Conservation (phyloP, 2,888 invertebrate species). For the Spicauda simplicius region DNA sequence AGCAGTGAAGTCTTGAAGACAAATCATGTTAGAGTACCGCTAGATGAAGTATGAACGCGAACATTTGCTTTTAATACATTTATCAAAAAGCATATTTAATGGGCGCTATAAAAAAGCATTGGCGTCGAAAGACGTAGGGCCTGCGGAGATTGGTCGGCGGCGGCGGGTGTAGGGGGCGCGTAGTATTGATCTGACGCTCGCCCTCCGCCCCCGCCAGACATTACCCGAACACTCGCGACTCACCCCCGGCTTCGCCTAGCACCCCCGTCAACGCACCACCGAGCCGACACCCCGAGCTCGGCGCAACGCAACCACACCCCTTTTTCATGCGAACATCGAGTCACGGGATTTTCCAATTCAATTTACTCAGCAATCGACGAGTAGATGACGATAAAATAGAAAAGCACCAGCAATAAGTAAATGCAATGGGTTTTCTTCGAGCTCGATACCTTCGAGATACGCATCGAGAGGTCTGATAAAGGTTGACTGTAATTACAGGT, state of each 20-base stretch:
- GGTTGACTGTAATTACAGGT: constrained; percentile 19
- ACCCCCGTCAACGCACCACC: constrained; percentile 57
- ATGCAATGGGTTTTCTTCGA: constrained; percentile 12
- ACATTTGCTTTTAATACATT: constrained; percentile 78
- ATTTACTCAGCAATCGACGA: constrained; percentile 68
- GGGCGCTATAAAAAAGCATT: constrained; percentile 80
- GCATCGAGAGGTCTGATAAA: constrained; percentile 17
- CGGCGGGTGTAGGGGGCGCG: constrained; percentile 59
- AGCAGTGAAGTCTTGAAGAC: constrained; percentile 26
- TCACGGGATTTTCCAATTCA: constrained; percentile 83
- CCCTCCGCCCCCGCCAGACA: constrained; percentile 66
- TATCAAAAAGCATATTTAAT: constrained; percentile 79
- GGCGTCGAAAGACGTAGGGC: constrained; percentile 83
- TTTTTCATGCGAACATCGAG: constrained; percentile 73
- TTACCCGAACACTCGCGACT: constrained; percentile 71
- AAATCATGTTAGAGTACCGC: constrained; percentile 48
- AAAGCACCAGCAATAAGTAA: constrained; percentile 16
- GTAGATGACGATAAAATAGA: constrained; percentile 42
- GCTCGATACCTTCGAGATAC: constrained; percentile 16
- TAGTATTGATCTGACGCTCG: constrained; percentile 52
- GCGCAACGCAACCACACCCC: constrained; percentile 79
- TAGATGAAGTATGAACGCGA: constrained; percentile 48
- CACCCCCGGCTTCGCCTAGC: constrained; percentile 45
- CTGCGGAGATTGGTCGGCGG: constrained; percentile 77
- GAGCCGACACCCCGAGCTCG: constrained; percentile 63